Conservation (phyloP, 2,888 invertebrate species). For the Pyrochroa serraticornis region DNA sequence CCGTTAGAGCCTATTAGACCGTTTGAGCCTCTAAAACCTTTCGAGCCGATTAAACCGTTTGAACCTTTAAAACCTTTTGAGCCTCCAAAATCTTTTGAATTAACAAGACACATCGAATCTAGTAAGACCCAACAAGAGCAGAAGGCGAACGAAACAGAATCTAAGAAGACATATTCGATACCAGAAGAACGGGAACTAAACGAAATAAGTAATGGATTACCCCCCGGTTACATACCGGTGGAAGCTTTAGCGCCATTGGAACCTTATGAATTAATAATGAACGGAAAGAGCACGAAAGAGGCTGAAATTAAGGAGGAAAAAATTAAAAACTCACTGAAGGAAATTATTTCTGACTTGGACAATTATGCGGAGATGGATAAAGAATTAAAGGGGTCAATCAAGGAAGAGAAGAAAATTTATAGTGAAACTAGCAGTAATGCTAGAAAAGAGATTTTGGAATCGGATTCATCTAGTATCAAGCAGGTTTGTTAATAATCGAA, state of each 20-base stretch:
- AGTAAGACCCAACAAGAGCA: conserved; percentile 7
- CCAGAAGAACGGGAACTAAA: conserved; percentile 7
- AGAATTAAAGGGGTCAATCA: conserved; percentile 39
- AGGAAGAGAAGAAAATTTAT: conserved; percentile 15
- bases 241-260: conserved; percentile 37
- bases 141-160: conserved; percentile 1
- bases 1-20: conserved; percentile 39
- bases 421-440: conserved; percentile 26
- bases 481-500: conserved; percentile 27
- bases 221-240: conserved; percentile 36
- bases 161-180: background rate
- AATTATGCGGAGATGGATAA: conserved; percentile 61
- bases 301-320: conserved; percentile 61
- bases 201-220: conserved; percentile 8
- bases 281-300: too few species aligned
- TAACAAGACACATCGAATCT: conserved; percentile 47
- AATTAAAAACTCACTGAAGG: conserved; percentile 64
- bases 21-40: conserved; percentile 48
- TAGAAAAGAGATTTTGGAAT: conserved; percentile 30
- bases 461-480: conserved; percentile 10
- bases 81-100: conserved; percentile 51
- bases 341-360: conserved; percentile 68
- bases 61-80: conserved; percentile 52
- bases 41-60: conserved; percentile 49
- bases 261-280: conserved; percentile 2